Conservation (phyloP, 2,888 invertebrate genomes). For the Trachelus troglodyta region DNA sequence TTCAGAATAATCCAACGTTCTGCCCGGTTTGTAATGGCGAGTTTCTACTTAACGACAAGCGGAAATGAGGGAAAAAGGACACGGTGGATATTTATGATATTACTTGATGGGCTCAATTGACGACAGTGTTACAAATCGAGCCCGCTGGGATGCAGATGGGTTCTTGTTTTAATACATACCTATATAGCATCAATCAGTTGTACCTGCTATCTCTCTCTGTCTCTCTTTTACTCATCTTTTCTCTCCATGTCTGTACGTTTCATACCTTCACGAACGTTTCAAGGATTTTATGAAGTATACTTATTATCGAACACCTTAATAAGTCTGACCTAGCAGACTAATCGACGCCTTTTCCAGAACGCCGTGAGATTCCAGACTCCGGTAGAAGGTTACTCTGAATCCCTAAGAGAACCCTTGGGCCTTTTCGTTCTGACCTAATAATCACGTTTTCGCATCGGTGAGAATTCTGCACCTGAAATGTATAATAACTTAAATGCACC, state of each 20-base stretch:
- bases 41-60: neutral
- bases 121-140: neutral
- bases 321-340: neutral
- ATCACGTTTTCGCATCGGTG: neutral
- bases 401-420: neutral
- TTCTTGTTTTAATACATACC: neutral
- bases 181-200: no score
- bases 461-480: neutral
- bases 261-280: neutral
- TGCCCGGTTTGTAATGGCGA: neutral
- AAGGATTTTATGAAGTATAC: neutral
- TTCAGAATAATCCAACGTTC: conserved; percentile 30
- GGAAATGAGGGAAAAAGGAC: neutral
- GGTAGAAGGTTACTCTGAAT: neutral
- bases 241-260: neutral
- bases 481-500: neutral
- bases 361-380: neutral
- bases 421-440: neutral
- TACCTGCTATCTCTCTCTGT: neutral
- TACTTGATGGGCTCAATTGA: neutral
- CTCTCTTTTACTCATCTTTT: neutral
- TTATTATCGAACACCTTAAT: neutral
- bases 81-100: neutral
- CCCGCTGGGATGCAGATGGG: neutral
- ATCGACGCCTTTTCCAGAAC: neutral